phyloP scores from a whole-genome alignment of 2,113 vertebrate species.

The Lophotis ruficrista region DNA sequence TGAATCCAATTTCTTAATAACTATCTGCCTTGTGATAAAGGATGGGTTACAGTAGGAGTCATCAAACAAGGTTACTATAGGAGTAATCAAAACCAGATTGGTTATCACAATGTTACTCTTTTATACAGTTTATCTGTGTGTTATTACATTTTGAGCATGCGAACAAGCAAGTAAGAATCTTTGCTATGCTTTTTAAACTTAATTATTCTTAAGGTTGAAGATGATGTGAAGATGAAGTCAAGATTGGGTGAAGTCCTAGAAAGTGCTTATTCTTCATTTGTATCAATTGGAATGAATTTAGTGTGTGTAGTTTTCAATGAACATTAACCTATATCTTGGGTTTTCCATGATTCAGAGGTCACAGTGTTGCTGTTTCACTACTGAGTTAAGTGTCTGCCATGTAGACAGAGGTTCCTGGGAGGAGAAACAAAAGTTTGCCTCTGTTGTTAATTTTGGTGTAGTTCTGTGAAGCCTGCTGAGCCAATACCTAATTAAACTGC shows the following conservation, averaged over 20 bases:
- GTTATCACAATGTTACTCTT: not conserved
- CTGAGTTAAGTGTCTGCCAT: rapidly evolving
- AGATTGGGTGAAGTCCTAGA: not conserved
- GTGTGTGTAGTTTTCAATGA: too few species aligned
- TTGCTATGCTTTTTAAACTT: not conserved
- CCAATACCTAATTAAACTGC: constrained; percentile 24
- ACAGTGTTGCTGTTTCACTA: not conserved
- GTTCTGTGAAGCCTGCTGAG: constrained; percentile 9
- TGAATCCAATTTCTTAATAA: not conserved
- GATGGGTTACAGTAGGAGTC: not conserved
- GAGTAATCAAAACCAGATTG: not conserved
- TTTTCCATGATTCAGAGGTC: not conserved
- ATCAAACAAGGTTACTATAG: not conserved
- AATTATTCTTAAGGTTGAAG: not conserved
- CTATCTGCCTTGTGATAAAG: not conserved
- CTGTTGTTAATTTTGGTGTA: not conserved
- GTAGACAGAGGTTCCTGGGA: not conserved
- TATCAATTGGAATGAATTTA: not conserved
- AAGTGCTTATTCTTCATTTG: not conserved
- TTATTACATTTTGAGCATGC: not conserved
- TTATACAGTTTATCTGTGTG: not conserved
- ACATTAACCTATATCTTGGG: not conserved
- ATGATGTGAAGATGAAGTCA: not conserved
- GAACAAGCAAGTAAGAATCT: not conserved
- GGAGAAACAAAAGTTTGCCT: not conserved